These are phyloP conservation scores for Ctenodactylus gundi DNA, from an alignment of 2,113 vertebrate species.

Conservation along the genomic window DNA sequence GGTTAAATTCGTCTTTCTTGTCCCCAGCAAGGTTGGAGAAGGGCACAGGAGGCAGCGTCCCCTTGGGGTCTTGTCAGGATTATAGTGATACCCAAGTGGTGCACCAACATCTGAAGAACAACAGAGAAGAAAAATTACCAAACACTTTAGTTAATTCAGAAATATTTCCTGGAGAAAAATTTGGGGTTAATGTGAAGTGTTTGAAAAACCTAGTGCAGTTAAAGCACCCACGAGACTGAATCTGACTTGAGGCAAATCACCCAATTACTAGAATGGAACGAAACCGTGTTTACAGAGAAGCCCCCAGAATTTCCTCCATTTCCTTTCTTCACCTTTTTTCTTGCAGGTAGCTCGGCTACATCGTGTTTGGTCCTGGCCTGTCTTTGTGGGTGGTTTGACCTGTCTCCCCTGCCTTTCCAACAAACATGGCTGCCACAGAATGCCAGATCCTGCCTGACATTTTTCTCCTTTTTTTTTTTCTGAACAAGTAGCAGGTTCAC, in stretches of 20 bases:
- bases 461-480: constrained; percentile 45
- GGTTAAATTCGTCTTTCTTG: constrained; percentile 54
- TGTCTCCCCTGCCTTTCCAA: neutral
- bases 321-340: neutral
- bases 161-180: constrained; percentile 32
- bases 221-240: neutral
- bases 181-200: neutral
- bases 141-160: constrained; percentile 42
- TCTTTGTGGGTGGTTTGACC: neutral
- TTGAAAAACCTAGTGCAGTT: constrained; percentile 11
- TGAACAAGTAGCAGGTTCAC: neutral
- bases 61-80: constrained; percentile 7
- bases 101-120: constrained; percentile 38
- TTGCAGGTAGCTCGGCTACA: neutral
- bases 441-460: neutral
- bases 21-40: neutral
- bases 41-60: neutral
- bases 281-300: constrained; percentile 29
- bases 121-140: neutral
- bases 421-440: neutral
- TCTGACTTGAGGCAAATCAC: constrained; percentile 43
- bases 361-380: neutral
- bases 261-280: neutral
- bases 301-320: constrained; percentile 18
- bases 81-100: neutral